Conservation (phyloP, 2,797 vertebrate genomes). For the Sebastes diploproa region DNA sequence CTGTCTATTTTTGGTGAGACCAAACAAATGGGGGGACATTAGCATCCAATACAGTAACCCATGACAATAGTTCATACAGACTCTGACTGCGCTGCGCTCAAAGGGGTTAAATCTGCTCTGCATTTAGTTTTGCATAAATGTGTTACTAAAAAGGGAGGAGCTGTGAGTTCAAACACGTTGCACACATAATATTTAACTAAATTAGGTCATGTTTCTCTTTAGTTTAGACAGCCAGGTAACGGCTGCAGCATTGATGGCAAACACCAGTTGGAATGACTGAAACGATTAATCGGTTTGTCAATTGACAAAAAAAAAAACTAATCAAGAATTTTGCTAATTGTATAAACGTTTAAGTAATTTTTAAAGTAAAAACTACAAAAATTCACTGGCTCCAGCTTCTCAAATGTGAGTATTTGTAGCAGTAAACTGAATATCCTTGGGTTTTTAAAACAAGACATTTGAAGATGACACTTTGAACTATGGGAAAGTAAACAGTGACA, state of each 20-base stretch:
- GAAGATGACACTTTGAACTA: not conserved
- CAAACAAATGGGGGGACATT: conserved; percentile 20
- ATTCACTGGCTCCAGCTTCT: not conserved
- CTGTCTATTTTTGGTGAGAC: conserved; percentile 28
- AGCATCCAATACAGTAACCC: not conserved
- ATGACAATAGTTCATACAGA: not conserved
- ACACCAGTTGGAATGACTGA: not conserved
- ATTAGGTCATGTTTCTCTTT: not conserved
- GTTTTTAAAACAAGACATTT: not conserved
- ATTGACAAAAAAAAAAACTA: not conserved
- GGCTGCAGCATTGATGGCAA: not conserved
- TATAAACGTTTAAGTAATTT: not conserved
- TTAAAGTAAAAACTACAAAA: not conserved
- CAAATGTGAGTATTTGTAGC: not conserved
- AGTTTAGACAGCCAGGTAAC: not conserved
- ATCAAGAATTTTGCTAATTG: not conserved
- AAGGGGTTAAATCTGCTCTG: conserved; percentile 28
- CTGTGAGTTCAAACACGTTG: conserved; percentile 17
- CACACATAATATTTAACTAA: not conserved
- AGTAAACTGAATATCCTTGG: not conserved
- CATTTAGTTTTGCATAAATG: conserved; percentile 52
- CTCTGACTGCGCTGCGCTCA: not conserved
- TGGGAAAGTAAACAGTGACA: not conserved
- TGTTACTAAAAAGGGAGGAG: conserved; percentile 23
- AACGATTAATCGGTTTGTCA: not conserved